These are phyloP conservation scores for Stichopus horrens DNA, from an alignment of 53 echinoderm and acorn worm species.

Conservation along the genomic window DNA sequence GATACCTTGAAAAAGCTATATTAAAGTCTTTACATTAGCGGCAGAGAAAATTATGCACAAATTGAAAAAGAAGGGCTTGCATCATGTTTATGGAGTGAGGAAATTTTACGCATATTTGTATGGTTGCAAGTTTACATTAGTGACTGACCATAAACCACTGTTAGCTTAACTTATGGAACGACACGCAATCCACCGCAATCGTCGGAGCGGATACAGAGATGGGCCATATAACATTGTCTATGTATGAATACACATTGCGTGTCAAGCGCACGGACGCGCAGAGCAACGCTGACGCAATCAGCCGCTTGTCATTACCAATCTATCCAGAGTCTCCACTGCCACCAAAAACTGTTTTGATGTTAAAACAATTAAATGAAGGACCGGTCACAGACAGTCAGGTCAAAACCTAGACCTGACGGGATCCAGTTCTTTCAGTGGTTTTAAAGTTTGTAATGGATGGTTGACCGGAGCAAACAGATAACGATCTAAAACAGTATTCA, in stretches of 20 bases:
- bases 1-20: too few species aligned
- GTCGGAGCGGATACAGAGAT: conserved; percentile 52
- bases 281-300: conserved; percentile 52
- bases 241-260: conserved; percentile 44
- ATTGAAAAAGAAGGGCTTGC: conserved; percentile 13
- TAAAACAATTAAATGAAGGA: conserved; percentile 46
- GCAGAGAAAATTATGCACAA: conserved; percentile 8
- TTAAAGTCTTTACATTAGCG: neutral
- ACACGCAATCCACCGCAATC: neutral
- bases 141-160: conserved; percentile 60
- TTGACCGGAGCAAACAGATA: conserved; percentile 50
- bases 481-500: neutral
- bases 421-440: conserved; percentile 48
- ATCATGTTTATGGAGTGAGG: neutral
- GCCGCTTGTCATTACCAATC: conserved; percentile 41
- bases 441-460: conserved; percentile 49
- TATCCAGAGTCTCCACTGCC: neutral
- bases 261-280: conserved; percentile 51
- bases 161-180: too few species aligned
- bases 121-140: conserved; percentile 37
- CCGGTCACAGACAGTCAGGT: conserved; percentile 55
- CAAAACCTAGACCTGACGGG: conserved; percentile 50
- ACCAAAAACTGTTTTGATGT: conserved; percentile 33
- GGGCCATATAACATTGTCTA: conserved; percentile 50
- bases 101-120: neutral